Evolutionary conservation across 2,888 invertebrate species (phyloP), one percentile per base, ranked within the genome.

Genomic region (Aspidapion aeneum): DNA sequence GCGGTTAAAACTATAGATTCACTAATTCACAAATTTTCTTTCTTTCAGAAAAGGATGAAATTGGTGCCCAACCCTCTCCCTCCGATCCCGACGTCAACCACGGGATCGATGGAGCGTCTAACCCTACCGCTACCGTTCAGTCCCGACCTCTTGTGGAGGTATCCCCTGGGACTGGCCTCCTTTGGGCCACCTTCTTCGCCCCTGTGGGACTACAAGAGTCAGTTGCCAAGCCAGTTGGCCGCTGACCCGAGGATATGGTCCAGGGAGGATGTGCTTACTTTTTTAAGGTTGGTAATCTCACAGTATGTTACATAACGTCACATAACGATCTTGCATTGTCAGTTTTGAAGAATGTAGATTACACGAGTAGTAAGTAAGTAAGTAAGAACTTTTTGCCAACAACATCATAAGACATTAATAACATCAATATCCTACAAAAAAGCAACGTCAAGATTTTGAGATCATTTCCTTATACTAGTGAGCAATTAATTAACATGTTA

Each of bases 171-270:
- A 64, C 90, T 90, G 77, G 89, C 90, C 65, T 87, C 80, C 85
- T 87, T 74, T 16, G 86, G 85, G 56, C 86, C 85, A 20, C 83
- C 82, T 54, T 83, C 84, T 18, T 88, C 87, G 67, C 91, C 92
- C 9, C 83, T 91, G 66, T 85, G 90, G 65, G 94, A 95, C 76
- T 88, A 94, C 74, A 94, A 94, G 81, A 91, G 91, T 60, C 94
- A 94, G 77, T 82, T 95, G 73, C 95, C 95, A 21, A 85, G 88
- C 51, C 89, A 88, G 71, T 83, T 94, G 80, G 92, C 93, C 52
- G 87, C 91, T 73, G 96, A 96, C 83, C 96, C 96, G 7, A 85
- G 95, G 73, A 81, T 92, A 57, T 96, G 96, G 96, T 90, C 90
- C 62, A 86, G 96, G 70, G 95, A 95, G 71, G 95, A 96, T 78